phyloP scores from a whole-genome alignment of 2,113 vertebrate species.

The Thunnus maccoyii region DNA sequence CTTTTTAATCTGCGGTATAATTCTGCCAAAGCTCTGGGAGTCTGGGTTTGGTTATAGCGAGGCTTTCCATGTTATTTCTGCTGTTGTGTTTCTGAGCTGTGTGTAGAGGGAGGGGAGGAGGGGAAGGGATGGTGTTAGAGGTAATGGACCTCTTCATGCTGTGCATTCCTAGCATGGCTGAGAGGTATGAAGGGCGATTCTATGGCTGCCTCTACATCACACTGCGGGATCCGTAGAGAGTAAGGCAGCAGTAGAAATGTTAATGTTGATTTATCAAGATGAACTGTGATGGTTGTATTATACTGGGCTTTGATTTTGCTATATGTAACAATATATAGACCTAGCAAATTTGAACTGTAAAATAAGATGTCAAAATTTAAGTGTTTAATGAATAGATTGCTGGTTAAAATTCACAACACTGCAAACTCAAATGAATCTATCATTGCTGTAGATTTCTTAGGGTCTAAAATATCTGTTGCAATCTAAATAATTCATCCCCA shows the following conservation, averaged over 20 bases:
- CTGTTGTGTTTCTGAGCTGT: slow-evolving; percentile 32
- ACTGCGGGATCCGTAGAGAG: slow-evolving; percentile 75
- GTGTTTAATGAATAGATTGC: not conserved
- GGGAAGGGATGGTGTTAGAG: slow-evolving; percentile 57
- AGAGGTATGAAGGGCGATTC: slow-evolving; percentile 83
- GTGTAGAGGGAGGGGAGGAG: slow-evolving; percentile 57
- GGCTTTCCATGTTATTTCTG: slow-evolving; percentile 44
- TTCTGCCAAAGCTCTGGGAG: slow-evolving; percentile 38
- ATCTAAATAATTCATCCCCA: slow-evolving; percentile 49
- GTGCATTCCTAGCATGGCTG: slow-evolving; percentile 76
- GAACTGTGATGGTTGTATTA: slow-evolving; percentile 52
- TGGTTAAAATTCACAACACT: not conserved
- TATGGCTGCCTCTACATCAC: slow-evolving; percentile 76
- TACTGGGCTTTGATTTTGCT: slow-evolving; percentile 19
- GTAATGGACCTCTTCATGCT: slow-evolving; percentile 82
- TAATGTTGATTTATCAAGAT: slow-evolving; percentile 72
- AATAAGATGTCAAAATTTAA: too few species aligned
- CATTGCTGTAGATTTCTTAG: slow-evolving; percentile 7
- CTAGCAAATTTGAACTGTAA: not conserved
- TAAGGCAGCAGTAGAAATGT: slow-evolving; percentile 58
- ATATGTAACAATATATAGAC: not conserved
- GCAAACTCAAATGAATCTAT: not conserved
- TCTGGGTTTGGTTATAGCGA: not conserved
- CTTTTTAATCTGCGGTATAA: slow-evolving; percentile 52
- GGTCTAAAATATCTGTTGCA: not conserved